Conservation (phyloP, 2,113 vertebrate genomes). For the Vidua macroura region DNA sequence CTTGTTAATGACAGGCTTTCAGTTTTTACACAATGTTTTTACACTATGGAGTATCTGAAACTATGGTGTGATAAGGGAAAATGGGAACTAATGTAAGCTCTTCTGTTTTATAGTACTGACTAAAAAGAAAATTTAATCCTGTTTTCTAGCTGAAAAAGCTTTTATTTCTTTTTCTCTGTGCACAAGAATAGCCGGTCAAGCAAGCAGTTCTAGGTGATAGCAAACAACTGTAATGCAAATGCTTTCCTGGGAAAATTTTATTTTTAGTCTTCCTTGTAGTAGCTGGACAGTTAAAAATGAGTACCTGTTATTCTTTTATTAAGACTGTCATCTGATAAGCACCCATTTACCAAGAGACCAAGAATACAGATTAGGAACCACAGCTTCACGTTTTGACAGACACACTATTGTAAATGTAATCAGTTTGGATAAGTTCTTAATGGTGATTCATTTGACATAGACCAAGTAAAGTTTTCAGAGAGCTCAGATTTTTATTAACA, state of each 20-base stretch:
- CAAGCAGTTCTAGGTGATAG: background rate
- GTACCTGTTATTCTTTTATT: background rate
- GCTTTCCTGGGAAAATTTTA: background rate
- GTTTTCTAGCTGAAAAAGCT: background rate
- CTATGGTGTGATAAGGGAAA: background rate
- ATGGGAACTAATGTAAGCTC: background rate
- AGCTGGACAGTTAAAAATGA: background rate
- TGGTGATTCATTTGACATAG: background rate
- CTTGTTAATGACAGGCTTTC: constrained; percentile 12
- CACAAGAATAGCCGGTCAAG: background rate
- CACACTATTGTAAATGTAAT: background rate
- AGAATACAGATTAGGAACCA: background rate
- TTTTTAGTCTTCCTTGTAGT: background rate
- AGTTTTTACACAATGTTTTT: background rate
- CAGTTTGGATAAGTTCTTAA: background rate
- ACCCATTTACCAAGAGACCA: background rate
- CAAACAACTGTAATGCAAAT: background rate
- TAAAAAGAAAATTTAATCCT: background rate
- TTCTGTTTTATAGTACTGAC: background rate
- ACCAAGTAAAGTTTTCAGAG: background rate
- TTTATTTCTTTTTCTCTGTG: background rate
- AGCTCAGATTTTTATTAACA: background rate
- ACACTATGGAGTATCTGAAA: background rate
- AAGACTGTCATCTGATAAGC: background rate
- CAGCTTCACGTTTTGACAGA: background rate